Percentiles rank a stretch among this genome's conserved stretches.
Conservation (phyloP, 2,888 invertebrate genomes). For the Orthosia gothica region DNA sequence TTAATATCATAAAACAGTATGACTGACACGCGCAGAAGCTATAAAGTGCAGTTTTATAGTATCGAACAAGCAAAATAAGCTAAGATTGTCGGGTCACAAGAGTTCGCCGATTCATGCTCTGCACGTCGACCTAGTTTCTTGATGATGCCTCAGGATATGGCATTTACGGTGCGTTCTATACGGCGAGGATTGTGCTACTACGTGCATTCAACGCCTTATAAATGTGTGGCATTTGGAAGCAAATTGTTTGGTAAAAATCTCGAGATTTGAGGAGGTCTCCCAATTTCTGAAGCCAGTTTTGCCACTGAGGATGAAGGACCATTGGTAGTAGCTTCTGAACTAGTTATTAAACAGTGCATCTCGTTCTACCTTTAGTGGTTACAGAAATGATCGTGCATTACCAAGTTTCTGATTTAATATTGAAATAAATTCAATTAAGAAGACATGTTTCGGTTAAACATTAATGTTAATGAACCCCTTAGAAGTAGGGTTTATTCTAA, state of each 20-base stretch:
- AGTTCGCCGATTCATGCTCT: slow-evolving; percentile 53
- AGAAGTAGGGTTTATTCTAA: slow-evolving; percentile 24
- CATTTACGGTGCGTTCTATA: slow-evolving; percentile 28
- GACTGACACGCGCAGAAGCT: slow-evolving; percentile 13
- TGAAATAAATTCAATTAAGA: slow-evolving; percentile 27
- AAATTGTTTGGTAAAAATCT: neutral
- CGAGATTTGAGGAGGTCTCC: neutral
- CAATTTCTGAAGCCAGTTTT: neutral
- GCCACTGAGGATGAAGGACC: neutral
- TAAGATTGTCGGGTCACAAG: slow-evolving; percentile 59
- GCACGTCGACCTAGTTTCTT: slow-evolving; percentile 64
- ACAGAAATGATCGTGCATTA: slow-evolving; percentile 1
- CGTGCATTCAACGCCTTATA: slow-evolving; percentile 8
- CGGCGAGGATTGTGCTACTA: slow-evolving; percentile 5
- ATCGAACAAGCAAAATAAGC: slow-evolving; percentile 55
- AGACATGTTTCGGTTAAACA: slow-evolving; percentile 19
- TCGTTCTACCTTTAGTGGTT: neutral
- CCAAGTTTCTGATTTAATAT: slow-evolving; percentile 3
- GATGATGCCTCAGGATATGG: slow-evolving; percentile 43
- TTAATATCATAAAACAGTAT: slow-evolving; percentile 7
- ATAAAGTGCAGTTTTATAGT: slow-evolving; percentile 48
- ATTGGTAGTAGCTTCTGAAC: neutral
- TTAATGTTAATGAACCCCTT: slow-evolving; percentile 35
- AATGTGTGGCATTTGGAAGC: neutral
- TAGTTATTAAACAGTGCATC: neutral